Base-by-base conservation (phyloP, 1,140 invertebrate genomes). In the Euwallacea fornicatus region DNA sequence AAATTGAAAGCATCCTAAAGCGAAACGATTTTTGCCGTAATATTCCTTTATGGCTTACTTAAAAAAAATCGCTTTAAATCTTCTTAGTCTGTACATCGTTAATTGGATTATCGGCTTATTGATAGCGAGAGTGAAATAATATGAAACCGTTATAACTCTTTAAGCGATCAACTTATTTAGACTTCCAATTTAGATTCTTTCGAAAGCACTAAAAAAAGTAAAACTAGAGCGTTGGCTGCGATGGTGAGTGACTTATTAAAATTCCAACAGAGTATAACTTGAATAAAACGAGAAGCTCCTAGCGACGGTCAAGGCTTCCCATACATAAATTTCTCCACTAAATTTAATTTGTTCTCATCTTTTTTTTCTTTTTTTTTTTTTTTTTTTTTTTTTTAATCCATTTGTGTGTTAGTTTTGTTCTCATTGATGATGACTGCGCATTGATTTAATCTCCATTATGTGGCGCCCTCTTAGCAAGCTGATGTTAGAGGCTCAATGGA, bases 161-260 rank as follows among this genome's bases (percentile, higher is more conserved):
- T 33, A 33, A 33, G 21, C 21, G 1, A 33, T 33, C 21, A 33
- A 33, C 21, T 33, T 33, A 33, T 33, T 33, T 33, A 33, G 21
- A 33, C 21, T 33, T 33, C 21, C 21, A 33, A 33, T 33, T 33
- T 33, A 33, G 21, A 33, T 33, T 33, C 21, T 33, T 33, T 33
- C 4, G 4, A 33, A 33, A 33, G 21, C 21, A 33, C 21, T 33
- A 33, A 33, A 33, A n/a, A 33, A 33, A 33, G 21, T 33, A 50
- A 50, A 50, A 50, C 13, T 50, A 10, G 13, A 50, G 7, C 13
- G 13, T 10, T 6, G 2, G 13, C 46, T 13, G 46, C 9, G 46
- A 50, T 11, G 46, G 9, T 50, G 46, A 50, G 46, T 50, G 46
- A 50, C 46, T 50, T 10, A 50, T 50, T 50, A 50, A 50, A 50